Conservation (phyloP, 2,888 invertebrate genomes). For the Digitonthophagus gazella region DNA sequence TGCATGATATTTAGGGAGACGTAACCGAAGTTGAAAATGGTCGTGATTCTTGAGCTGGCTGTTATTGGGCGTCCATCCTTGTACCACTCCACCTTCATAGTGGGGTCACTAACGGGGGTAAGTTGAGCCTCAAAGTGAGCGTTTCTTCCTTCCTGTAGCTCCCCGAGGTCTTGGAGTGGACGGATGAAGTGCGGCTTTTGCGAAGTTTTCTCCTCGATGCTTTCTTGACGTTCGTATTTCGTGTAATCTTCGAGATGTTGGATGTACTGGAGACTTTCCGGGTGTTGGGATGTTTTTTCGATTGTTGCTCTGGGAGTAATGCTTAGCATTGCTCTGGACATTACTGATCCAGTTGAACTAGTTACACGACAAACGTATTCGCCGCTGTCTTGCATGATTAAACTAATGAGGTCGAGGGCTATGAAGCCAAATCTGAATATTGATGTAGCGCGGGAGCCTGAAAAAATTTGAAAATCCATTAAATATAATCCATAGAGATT, state of each 20-base stretch:
- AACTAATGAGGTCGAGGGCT: conserved; percentile 85
- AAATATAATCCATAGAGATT: too few relatives aligned
- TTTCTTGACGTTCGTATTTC: conserved; percentile 81
- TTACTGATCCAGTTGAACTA: conserved; percentile 82
- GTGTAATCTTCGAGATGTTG: conserved; percentile 89
- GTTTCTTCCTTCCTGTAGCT: conserved; percentile 85
- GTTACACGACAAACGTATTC: conserved; percentile 87
- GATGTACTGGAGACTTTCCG: conserved; percentile 86
- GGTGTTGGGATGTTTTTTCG: conserved; percentile 86
- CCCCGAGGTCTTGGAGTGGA: conserved; percentile 81
- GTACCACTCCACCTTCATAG: conserved; percentile 94
- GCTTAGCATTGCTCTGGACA: conserved; percentile 78
- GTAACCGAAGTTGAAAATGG: conserved; percentile 98
- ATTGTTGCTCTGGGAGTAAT: conserved; percentile 81
- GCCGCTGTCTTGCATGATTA: conserved; percentile 82
- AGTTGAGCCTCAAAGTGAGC: conserved; percentile 92
- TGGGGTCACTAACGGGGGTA: conserved; percentile 88
- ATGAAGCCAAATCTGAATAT: conserved; percentile 98
- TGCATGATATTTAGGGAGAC: conserved; percentile 98
- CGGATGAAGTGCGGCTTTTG: conserved; percentile 87
- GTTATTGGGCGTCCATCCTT: conserved; percentile 93
- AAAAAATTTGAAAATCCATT: conserved; percentile 23
- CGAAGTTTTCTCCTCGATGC: conserved; percentile 75
- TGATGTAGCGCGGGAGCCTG: conserved; percentile 93
- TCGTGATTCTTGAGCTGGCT: conserved; percentile 95